Evolutionary conservation across 2,797 vertebrate species (phyloP), one percentile per base, ranked within the genome.

Genomic region (Melanotaenia pygmaea): DNA sequence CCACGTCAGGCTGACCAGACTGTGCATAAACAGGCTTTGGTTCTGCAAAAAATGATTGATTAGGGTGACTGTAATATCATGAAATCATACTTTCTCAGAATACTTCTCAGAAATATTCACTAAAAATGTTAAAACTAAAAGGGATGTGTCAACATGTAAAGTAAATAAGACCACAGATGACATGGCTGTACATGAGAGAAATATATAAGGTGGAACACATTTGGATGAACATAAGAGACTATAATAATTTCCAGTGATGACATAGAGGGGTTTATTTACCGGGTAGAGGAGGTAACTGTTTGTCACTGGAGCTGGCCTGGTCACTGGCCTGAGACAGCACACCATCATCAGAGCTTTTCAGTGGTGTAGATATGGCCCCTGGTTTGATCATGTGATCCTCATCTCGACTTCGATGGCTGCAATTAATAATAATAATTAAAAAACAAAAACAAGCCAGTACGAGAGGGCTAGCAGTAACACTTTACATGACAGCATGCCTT

Each of bases 1-100:
- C 98, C 74, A 99, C 98, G 10, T 99, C 98, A 62, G 98, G 98
- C 77, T 99, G 98, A 45, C 98, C 98, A 67, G 96, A 96, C 86
- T 99, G 98, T 78, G 98, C 97, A 88, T 98, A 99, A 32, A 99
- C 97, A 64, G 98, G 98, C 88, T 99, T 99, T 83, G 97, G 97
- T 88, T 99, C 98, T 99, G 88, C 20, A n/a, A 47, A 8, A n/a
- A n/a, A 7, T 18, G 7, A 5, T 1, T 2, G 30, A 34, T 24
- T 6, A 59, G 35, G 40, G 11, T 24, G 26, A 7, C 13, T 26
- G 24, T 24, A 53, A 53, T 4, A 54, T 28, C 12, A 26, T 14
- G 26, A 24, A 54, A 6, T 4, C 5, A 28, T 54, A 14, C 22
- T 43, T 51, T 14, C 43, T 51, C n/a, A 51, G 47, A 51, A 30